Conservation (phyloP, 1,140 invertebrate species). For the Holcopasites calliopsidis region DNA sequence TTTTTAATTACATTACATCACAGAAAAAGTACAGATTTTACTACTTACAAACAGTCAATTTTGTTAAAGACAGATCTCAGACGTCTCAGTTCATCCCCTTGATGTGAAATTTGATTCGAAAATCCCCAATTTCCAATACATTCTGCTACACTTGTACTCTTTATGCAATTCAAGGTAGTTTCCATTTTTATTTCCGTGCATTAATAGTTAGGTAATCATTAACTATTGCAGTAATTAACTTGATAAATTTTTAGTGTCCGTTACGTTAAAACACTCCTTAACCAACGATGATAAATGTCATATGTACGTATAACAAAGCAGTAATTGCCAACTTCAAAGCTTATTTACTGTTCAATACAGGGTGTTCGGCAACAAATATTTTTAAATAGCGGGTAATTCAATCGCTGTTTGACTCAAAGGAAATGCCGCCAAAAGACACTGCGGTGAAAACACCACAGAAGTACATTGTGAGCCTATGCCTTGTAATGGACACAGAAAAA, state of each 20-base stretch:
- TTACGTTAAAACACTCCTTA: neutral
- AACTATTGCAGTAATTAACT: neutral
- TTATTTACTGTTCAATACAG: too few species aligned
- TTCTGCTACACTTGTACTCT: constrained; percentile 69
- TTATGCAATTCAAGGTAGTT: constrained; percentile 65
- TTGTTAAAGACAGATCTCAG: constrained; percentile 67
- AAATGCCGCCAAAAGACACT: too few species aligned
- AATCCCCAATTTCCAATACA: constrained; percentile 76
- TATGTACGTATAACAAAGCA: neutral
- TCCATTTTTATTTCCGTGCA: constrained; percentile 8
- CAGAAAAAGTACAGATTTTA: neutral
- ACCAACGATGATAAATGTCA: neutral
- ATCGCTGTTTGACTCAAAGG: too few species aligned
- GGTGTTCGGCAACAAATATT: too few species aligned
- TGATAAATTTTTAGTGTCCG: neutral
- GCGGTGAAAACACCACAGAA: too few species aligned
- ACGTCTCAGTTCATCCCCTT: constrained; percentile 68
- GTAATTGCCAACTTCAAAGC: neutral
- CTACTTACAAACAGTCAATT: constrained; percentile 70
- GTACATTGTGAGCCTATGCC: too few species aligned
- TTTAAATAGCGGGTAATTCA: too few species aligned
- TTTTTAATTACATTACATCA: neutral
- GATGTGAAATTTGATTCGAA: constrained; percentile 62
- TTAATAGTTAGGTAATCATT: neutral
- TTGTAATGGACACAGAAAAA: too few species aligned